Conservation (phyloP, 2,888 invertebrate genomes). For the Machimus rusticus region DNA sequence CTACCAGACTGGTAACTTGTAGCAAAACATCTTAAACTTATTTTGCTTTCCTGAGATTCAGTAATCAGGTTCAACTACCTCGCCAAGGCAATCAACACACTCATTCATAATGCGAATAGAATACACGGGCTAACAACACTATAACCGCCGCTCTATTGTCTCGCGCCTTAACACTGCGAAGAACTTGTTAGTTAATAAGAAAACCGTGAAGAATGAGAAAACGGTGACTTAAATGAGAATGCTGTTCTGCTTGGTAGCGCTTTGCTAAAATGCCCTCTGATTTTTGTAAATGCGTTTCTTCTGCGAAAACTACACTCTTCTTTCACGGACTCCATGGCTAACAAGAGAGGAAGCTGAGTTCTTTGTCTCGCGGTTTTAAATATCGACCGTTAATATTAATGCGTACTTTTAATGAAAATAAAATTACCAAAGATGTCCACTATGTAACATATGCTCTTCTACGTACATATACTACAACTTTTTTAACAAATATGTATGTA, state of each 20-base stretch:
- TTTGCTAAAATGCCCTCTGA: background rate
- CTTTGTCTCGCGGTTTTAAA: background rate
- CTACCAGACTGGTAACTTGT: conserved; percentile 22
- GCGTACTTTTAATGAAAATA: background rate
- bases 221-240: conserved; percentile 10
- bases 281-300: background rate
- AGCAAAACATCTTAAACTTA: conserved; percentile 27
- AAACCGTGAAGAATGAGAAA: background rate
- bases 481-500: background rate
- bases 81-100: conserved; percentile 38
- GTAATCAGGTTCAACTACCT: conserved; percentile 42
- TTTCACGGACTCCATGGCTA: background rate
- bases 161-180: conserved; percentile 10
- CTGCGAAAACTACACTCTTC: background rate
- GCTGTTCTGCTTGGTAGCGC: background rate
- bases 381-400: background rate
- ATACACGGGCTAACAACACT: conserved; percentile 10
- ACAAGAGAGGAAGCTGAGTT: background rate
- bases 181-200: conserved; percentile 15
- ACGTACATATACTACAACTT: background rate
- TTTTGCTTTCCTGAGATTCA: conserved; percentile 37
- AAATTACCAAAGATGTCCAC: background rate
- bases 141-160: background rate
- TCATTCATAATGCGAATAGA: conserved; percentile 21
- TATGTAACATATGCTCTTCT: background rate